Conservation (phyloP, 2,797 vertebrate species). For the Sebastes glaucus region DNA sequence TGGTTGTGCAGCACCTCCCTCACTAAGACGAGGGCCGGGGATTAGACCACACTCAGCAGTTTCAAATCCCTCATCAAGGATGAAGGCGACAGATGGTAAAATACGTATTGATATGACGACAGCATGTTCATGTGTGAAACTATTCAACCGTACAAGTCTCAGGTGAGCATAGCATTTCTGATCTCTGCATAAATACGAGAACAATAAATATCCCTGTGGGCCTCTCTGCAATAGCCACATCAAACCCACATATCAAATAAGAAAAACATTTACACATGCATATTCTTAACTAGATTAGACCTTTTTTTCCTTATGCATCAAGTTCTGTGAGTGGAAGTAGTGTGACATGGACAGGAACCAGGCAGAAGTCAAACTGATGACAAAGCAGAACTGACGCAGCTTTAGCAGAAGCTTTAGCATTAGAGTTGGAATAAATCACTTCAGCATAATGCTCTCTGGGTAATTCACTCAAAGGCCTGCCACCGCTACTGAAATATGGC, state of each 20-base stretch:
- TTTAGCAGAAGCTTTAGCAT: slow-evolving; percentile 39
- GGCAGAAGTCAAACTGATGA: slow-evolving; percentile 57
- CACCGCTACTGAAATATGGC: slow-evolving; percentile 45
- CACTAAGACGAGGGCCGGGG: slow-evolving; percentile 71
- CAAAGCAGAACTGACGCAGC: slow-evolving; percentile 50
- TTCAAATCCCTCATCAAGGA: slow-evolving; percentile 76
- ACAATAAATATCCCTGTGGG: not conserved
- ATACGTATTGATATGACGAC: slow-evolving; percentile 7
- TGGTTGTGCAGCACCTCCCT: slow-evolving; percentile 48
- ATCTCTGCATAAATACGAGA: not conserved
- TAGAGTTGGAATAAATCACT: slow-evolving; percentile 57
- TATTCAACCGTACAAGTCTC: not conserved
- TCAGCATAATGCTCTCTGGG: slow-evolving; percentile 35
- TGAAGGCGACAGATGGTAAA: slow-evolving; percentile 73
- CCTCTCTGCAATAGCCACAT: not conserved
- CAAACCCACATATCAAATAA: not conserved
- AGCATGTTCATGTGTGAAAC: not conserved
- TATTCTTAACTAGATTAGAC: not conserved
- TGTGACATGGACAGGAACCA: slow-evolving; percentile 1
- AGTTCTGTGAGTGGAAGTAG: not conserved
- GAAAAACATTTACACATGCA: not conserved
- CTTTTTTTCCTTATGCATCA: not conserved
- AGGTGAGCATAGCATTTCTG: not conserved
- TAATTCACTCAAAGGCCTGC: slow-evolving; percentile 55
- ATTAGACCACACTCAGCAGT: slow-evolving; percentile 81